These are phyloP conservation scores for Microctenopoma steveboyesi DNA, from an alignment of 2,797 vertebrate species.

Conservation along the genomic window DNA sequence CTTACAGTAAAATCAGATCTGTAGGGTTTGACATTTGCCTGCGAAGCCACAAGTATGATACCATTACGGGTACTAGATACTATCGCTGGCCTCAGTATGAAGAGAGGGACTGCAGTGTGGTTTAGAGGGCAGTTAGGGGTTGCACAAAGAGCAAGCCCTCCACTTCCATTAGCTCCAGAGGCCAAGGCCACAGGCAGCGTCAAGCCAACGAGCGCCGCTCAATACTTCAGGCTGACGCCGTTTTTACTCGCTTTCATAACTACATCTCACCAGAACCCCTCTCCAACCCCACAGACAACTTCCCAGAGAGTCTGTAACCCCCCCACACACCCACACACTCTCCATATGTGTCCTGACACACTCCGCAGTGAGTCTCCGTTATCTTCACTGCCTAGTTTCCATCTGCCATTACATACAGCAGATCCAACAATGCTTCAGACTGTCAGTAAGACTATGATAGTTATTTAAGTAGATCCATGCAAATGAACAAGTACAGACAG, in stretches of 20 bases:
- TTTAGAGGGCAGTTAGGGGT: slow-evolving; percentile 18
- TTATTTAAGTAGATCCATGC: too few species aligned
- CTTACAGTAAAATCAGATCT: slow-evolving; percentile 26
- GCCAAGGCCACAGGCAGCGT: slow-evolving; percentile 79
- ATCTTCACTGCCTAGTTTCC: not conserved
- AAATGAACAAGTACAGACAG: not conserved
- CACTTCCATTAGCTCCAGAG: slow-evolving; percentile 80
- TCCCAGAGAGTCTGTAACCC: slow-evolving; percentile 23
- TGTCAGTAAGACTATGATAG: not conserved
- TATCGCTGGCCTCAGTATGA: slow-evolving; percentile 6
- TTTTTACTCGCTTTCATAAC: slow-evolving; percentile 65
- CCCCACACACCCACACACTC: slow-evolving; percentile 20
- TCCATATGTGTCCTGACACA: slow-evolving; percentile 28
- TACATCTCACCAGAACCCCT: slow-evolving; percentile 43
- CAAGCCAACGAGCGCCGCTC: slow-evolving; percentile 59
- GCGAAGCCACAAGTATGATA: slow-evolving; percentile 10
- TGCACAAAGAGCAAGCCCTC: slow-evolving; percentile 59
- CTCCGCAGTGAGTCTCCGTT: not conserved
- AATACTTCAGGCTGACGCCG: slow-evolving; percentile 53
- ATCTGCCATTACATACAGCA: not conserved
- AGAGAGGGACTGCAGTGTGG: slow-evolving; percentile 18
- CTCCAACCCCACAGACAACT: slow-evolving; percentile 28
- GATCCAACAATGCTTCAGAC: not conserved
- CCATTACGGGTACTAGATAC: not conserved
- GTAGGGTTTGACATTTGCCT: not conserved